Evolutionary conservation across 2,888 invertebrate genomes (phyloP), one percentile per base, ranked within the genome.

Genomic region (Caenorhabditis sp.): DNA sequence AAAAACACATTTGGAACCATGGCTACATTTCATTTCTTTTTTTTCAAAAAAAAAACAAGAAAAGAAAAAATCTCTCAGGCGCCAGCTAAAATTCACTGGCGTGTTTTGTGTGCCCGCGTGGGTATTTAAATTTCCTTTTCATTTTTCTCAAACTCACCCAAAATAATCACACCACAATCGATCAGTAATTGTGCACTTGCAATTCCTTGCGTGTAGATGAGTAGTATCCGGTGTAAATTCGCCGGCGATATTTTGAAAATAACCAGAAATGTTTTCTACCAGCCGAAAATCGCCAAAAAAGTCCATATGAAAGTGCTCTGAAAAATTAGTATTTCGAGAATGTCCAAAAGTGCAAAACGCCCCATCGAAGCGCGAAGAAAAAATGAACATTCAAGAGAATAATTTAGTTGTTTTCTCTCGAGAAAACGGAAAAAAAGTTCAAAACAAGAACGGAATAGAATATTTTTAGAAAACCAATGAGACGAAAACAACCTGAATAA

Each of bases 241-340:
- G 20, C 62, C 61, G 27, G 67, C 67, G 59, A 68, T 62, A n/a
- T 52, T 53, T 53, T 68, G 60, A 21, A 72, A 53, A 59, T 67
- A 72, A 21, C 67, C 61, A 17, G 67, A 68, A 49, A 72, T 61
- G 59, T 72, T 72, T 58, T 68, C 68, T 25, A 72, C 61, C 58
- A 72, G 61, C 57, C 68, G 68, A 36, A 68, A 65, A 49, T 68
- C 72, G 31, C 64, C 65, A 8, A 72, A 49, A 52, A 23, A 23
- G 52, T 52, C 23, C 52, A 52, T 43, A 43, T 17, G 43, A 17
- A 17, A 10, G 17, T 10, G 17, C 17, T 43, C 36, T 7, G 43
- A 43, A 43, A 43, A 43, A 17, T 7, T 10, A 7, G 14, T 17
- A 10, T 43, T 43, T 43, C 43, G 17, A 43, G 43, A 36, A 36